Evolutionary conservation across 1,140 invertebrate genomes (phyloP).

Genomic region (Drosophila pruinosa): DNA sequence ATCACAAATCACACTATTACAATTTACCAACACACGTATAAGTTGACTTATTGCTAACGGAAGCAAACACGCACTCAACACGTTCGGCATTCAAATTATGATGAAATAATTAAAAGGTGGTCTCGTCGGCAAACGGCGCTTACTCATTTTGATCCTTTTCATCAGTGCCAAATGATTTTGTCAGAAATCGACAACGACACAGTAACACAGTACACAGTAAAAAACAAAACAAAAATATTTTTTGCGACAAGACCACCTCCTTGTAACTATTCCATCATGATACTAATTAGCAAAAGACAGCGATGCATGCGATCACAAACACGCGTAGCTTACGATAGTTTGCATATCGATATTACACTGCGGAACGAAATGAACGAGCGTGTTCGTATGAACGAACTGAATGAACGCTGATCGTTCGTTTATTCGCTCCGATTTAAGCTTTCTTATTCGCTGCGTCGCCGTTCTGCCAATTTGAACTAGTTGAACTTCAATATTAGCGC

Average conservation of each 20-base stretch:
- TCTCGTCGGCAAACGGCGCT: too few relatives aligned
- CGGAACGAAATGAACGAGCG: background rate
- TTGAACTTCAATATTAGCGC: constrained; percentile 26
- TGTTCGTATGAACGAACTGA: background rate
- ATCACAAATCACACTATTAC: background rate
- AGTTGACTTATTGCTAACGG: constrained; percentile 42
- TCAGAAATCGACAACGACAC: too few relatives aligned
- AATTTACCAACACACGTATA: background rate
- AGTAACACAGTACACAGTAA: too few relatives aligned
- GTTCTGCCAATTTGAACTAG: constrained; percentile 6
- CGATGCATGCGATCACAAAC: constrained; percentile 19
- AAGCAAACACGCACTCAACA: background rate
- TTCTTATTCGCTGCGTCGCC: constrained; percentile 10
- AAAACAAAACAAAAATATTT: too few relatives aligned
- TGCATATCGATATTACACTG: background rate
- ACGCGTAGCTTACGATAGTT: background rate
- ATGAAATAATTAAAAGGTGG: too few relatives aligned
- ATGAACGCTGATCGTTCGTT: background rate
- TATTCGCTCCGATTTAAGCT: background rate
- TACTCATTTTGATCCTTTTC: too few relatives aligned
- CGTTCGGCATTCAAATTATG: background rate
- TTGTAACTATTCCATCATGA: too few relatives aligned
- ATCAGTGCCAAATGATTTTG: too few relatives aligned
- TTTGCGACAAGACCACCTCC: too few relatives aligned
- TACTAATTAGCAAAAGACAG: background rate